phyloP scores from a whole-genome alignment of 2,797 vertebrate species.

The Bovichtus variegatus region DNA sequence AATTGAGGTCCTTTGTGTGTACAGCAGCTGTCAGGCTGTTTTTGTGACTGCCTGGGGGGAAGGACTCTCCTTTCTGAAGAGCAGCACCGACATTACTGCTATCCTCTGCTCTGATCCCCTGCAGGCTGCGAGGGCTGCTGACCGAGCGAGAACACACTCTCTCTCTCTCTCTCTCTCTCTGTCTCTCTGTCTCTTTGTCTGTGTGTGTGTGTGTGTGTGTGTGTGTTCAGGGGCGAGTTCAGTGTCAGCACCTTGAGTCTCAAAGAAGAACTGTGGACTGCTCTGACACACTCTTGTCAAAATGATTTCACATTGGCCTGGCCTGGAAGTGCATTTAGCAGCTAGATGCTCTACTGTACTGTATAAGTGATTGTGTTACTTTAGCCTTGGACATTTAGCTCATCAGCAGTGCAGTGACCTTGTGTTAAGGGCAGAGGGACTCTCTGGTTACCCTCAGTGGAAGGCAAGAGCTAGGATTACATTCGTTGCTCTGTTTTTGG shows the following conservation, averaged over 20 bases:
- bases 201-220: background rate
- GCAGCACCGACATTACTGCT: slow-evolving; percentile 72
- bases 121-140: slow-evolving; percentile 73
- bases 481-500: slow-evolving; percentile 53
- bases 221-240: slow-evolving; percentile 44
- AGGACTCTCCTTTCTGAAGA: slow-evolving; percentile 68
- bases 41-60: slow-evolving; percentile 53
- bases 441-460: slow-evolving; percentile 66
- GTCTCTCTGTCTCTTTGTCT: background rate
- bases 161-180: slow-evolving; percentile 12
- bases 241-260: slow-evolving; percentile 71
- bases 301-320: slow-evolving; percentile 58
- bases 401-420: slow-evolving; percentile 75
- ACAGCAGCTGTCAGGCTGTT: slow-evolving; percentile 66
- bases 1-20: slow-evolving; percentile 60
- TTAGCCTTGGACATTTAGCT: slow-evolving; percentile 58
- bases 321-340: slow-evolving; percentile 62
- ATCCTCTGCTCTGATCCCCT: slow-evolving; percentile 72
- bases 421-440: slow-evolving; percentile 68
- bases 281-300: slow-evolving; percentile 53
- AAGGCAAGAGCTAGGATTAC: slow-evolving; percentile 57
- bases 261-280: slow-evolving; percentile 52
- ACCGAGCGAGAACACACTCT: slow-evolving; percentile 70
- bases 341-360: slow-evolving; percentile 55
- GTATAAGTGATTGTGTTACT: slow-evolving; percentile 67